phyloP scores from a whole-genome alignment of 2,888 invertebrate species.

The Pandemis corylana region DNA sequence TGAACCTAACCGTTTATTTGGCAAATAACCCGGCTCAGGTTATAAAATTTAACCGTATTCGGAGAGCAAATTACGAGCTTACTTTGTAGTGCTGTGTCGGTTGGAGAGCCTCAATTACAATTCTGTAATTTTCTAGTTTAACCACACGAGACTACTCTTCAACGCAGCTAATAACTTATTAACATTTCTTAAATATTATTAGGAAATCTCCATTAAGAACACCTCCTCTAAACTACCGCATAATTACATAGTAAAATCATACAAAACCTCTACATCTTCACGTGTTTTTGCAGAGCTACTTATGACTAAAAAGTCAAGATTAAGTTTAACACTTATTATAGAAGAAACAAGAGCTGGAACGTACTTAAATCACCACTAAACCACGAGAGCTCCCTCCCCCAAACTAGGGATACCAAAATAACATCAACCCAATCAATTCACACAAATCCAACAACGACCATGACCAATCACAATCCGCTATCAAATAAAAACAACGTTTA shows the following conservation, averaged over 20 bases:
- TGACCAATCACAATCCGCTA: slow-evolving; percentile 65
- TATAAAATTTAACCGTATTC: neutral
- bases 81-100: neutral
- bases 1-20: slow-evolving; percentile 35
- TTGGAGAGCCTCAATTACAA: neutral
- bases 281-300: neutral
- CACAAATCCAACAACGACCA: slow-evolving; percentile 60
- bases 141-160: too few species aligned
- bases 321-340: neutral
- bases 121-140: too few species aligned
- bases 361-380: neutral
- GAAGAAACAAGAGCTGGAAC: neutral
- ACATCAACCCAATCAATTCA: slow-evolving; percentile 41
- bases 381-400: neutral
- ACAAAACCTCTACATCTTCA: too few species aligned
- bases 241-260: too few species aligned
- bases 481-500: slow-evolving; percentile 75
- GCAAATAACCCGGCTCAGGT: slow-evolving; percentile 19
- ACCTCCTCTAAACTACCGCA: too few species aligned
- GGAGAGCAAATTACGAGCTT: neutral
- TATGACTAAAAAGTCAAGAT: neutral
- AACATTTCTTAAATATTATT: too few species aligned
- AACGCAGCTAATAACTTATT: too few species aligned
- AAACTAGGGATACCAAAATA: neutral
- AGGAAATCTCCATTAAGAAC: neutral